phyloP scores from a whole-genome alignment of 1,140 invertebrate genomes.

The Antheraea mylitta region DNA sequence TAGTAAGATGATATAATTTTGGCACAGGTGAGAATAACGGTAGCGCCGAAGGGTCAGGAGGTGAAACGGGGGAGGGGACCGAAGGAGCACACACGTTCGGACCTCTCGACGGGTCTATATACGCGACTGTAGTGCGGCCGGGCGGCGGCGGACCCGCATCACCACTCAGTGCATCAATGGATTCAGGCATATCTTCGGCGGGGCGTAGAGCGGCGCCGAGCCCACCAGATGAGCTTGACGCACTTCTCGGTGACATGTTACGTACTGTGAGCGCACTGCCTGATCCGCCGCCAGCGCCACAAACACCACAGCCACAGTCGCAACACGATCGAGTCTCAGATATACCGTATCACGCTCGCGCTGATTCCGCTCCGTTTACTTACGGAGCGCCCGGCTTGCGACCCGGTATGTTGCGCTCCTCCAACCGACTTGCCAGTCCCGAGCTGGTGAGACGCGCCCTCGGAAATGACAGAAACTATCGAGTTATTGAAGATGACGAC shows the following conservation, averaged over 20 bases:
- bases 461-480: conserved; percentile 45
- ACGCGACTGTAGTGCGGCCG: conserved; percentile 86
- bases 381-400: conserved; percentile 83
- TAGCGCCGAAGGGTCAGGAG: conserved; percentile 86
- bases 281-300: conserved; percentile 81
- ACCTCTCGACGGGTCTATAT: conserved; percentile 92
- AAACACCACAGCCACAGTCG: conserved; percentile 45
- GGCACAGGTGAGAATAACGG: conserved; percentile 66
- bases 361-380: conserved; percentile 89
- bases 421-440: conserved; percentile 85
- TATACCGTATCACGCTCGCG: conserved; percentile 90
- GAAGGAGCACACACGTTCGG: conserved; percentile 85
- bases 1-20: conserved; percentile 10
- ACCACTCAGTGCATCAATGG: conserved; percentile 90
- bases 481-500: conserved; percentile 77
- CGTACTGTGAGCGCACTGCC: conserved; percentile 89
- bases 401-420: conserved; percentile 80
- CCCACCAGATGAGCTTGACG: conserved; percentile 69
- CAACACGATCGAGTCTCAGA: conserved; percentile 62
- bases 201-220: conserved; percentile 76
- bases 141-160: conserved; percentile 80
- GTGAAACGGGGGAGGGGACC: conserved; percentile 78
- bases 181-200: conserved; percentile 89
- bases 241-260: conserved; percentile 89
- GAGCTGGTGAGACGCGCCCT: conserved; percentile 86